Evolutionary conservation across 2,888 invertebrate genomes (phyloP), one percentile per base, ranked within the genome.

Genomic region (Calameuta idolon): DNA sequence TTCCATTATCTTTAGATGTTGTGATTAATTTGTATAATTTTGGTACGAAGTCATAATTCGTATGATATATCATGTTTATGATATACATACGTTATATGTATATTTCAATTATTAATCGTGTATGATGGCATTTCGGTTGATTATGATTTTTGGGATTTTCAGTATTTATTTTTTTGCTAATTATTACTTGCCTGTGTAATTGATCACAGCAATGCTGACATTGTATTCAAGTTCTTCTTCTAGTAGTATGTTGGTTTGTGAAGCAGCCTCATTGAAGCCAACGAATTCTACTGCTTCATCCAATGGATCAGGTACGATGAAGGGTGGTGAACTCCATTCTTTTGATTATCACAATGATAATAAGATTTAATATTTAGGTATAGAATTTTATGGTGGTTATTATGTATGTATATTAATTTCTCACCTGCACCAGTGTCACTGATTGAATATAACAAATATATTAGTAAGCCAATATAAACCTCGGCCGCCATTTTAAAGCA

Each of bases 171-270:
- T 23, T 23, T 23, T 9, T 23, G 5, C 0, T 23, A 23, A 23
- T 23, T 2, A 15, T 23, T 55, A 55, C 76, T 86, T 81, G 93
- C 93, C 93, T 76, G 88, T 78, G 81, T 93, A 93, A 85, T 93
- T 93, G 1, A 93, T 87, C 81, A 87, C 90, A 0, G 93, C 93
- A 15, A 93, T 92, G 15, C 90, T 80, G 1, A 93, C 92, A 0
- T 92, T 90, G 5, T 90, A 92, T 11, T 85, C 86, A 12, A 93
- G 92, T 83, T 93, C 93, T 83, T 93, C 93, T 0, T 93, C 92
- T 90, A 93, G 92, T 79, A 86, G 88, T 35, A 93, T 92, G 81
- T 77, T 74, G 0, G 91, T 79, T 34, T 76, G 78, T 11, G 34
- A 12, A 9, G 34, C 69, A 5, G 15, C 12, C 11, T 12, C 30